Percentiles rank a stretch among this genome's conserved stretches.
Conservation (phyloP, 2,888 invertebrate genomes). For the Podabrus alpinus region DNA sequence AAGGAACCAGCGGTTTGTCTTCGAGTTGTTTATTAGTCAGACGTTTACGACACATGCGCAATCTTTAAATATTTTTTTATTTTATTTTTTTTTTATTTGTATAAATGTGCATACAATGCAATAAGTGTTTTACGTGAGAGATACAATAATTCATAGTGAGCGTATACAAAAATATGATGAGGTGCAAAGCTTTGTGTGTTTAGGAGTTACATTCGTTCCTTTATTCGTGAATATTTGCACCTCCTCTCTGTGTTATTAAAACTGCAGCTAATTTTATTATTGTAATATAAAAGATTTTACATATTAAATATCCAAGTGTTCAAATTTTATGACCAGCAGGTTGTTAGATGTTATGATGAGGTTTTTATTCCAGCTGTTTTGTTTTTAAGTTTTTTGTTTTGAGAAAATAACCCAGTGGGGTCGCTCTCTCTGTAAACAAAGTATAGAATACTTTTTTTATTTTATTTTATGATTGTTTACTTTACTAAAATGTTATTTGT, state of each 20-base stretch:
- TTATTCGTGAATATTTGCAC: neutral
- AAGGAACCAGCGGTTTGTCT: slow-evolving; percentile 77
- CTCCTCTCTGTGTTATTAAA: neutral
- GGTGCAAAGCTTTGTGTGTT: neutral
- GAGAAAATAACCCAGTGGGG: neutral
- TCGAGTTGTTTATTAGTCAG: slow-evolving; percentile 79
- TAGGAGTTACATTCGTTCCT: too few species aligned
- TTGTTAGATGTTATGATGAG: neutral
- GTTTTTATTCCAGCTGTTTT: neutral
- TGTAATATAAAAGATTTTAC: neutral
- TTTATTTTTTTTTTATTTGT: neutral
- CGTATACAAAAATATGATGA: neutral
- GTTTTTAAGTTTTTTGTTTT: neutral
- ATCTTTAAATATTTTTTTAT: slow-evolving; percentile 48
- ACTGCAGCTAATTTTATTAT: neutral
- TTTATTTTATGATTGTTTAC: neutral
- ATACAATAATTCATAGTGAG: neutral
- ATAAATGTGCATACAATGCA: neutral
- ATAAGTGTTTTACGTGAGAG: neutral
- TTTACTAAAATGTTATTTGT: neutral
- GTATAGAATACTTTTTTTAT: neutral
- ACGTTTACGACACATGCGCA: slow-evolving; percentile 53
- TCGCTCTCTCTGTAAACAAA: neutral
- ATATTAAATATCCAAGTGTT: neutral
- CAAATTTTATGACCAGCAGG: neutral